phyloP scores from a whole-genome alignment of 2,797 vertebrate genomes.

The Bradypus variegatus region DNA sequence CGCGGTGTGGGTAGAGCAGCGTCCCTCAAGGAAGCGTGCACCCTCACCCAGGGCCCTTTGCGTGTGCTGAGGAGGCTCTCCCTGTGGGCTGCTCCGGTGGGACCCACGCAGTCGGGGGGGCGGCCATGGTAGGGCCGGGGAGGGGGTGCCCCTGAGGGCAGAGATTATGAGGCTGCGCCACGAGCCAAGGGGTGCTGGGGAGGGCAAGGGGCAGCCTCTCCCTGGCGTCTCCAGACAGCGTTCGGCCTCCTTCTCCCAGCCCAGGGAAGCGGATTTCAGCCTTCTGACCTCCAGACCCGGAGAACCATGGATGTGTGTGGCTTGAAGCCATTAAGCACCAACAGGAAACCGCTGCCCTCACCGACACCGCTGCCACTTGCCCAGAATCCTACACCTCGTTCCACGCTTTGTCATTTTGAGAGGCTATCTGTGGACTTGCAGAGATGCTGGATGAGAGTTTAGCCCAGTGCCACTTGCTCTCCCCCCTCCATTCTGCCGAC shows the following conservation, averaged over 20 bases:
- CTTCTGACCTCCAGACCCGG: neutral
- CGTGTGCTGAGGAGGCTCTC: no score
- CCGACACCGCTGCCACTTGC: neutral
- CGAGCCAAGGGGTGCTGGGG: no score
- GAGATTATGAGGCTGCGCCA: no score
- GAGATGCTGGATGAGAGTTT: neutral
- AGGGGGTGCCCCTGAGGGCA: neutral
- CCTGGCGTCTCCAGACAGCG: neutral
- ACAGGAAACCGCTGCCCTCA: neutral
- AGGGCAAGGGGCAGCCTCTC: no score
- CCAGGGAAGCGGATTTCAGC: neutral
- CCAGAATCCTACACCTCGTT: neutral
- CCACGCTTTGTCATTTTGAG: neutral
- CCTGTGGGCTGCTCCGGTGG: no score
- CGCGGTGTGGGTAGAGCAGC: no score
- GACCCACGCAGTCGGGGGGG: no score
- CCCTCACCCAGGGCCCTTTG: no score
- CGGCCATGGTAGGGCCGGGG: no score
- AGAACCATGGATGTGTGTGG: neutral
- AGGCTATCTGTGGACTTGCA: neutral
- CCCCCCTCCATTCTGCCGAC: neutral
- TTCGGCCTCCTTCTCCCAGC: neutral
- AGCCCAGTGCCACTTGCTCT: neutral
- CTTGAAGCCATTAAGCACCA: neutral
- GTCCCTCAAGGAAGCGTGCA: no score